These are phyloP conservation scores for Poeciliopsis prolifica DNA, from an alignment of 2,113 vertebrate species.

Conservation along the genomic window DNA sequence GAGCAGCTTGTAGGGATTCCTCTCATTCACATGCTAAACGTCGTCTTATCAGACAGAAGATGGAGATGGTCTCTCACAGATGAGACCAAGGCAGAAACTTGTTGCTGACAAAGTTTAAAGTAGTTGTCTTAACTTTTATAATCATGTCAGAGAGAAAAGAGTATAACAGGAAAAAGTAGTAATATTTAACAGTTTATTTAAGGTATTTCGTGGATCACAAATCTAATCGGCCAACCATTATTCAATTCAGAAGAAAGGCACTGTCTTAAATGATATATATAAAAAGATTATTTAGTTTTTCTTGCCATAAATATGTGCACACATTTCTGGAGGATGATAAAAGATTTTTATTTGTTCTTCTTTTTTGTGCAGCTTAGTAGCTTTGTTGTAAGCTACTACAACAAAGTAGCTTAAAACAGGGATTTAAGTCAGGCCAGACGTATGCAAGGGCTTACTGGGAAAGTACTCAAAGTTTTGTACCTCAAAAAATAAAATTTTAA, in stretches of 20 bases:
- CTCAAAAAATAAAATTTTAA: not conserved
- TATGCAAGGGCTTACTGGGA: not conserved
- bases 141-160: not conserved
- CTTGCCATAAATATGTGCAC: not conserved
- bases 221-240: not conserved
- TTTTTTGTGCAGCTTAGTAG: conserved; percentile 20
- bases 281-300: not conserved
- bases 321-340: conserved; percentile 11
- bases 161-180: not conserved
- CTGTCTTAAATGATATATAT: not conserved
- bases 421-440: no score
- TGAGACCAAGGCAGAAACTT: conserved; percentile 18
- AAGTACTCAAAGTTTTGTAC: not conserved
- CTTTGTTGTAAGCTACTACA: not conserved
- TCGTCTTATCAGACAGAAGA: conserved; percentile 71
- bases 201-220: not conserved
- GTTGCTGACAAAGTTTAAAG: no score
- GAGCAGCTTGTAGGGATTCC: conserved; percentile 57
- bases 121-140: no score
- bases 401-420: no score
- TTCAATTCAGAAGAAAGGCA: not conserved
- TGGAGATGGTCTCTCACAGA: conserved; percentile 35
- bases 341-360: not conserved
- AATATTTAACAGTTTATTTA: not conserved
- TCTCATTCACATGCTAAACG: conserved; percentile 74